A percentile compares a stretch with the other conserved stretches of the same genome.
Conservation (phyloP, 1,140 invertebrate genomes). For the Drosophila pruinosa region DNA sequence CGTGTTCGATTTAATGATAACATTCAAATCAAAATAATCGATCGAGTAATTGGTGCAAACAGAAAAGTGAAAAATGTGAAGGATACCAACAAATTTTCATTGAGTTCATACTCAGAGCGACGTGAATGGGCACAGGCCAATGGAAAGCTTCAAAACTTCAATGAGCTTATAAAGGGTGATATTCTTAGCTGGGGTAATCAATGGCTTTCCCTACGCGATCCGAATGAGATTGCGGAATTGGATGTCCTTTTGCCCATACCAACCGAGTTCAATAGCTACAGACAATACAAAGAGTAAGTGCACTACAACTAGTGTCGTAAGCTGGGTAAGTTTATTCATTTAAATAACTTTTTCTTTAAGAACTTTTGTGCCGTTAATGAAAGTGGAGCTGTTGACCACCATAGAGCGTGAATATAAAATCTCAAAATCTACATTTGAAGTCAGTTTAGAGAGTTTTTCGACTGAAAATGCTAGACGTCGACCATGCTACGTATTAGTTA, state of each 20-base stretch:
- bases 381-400: conserved; percentile 60
- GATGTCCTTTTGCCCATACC: conserved; percentile 60
- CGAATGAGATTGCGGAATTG: conserved; percentile 34
- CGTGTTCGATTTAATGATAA: conserved; percentile 41
- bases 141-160: conserved; percentile 33
- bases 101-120: conserved; percentile 47
- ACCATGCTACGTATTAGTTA: conserved; percentile 38
- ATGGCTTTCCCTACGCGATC: conserved; percentile 52
- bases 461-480: conserved; percentile 5
- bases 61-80: conserved; percentile 14
- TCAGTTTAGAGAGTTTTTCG: conserved; percentile 13
- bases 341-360: conserved; percentile 19
- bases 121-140: conserved; percentile 28
- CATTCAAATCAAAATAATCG: conserved; percentile 22
- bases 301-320: too few relatives aligned
- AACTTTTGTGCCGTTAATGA: conserved; percentile 66
- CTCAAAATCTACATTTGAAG: conserved; percentile 9
- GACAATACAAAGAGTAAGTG: conserved; percentile 66
- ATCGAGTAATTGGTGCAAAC: conserved; percentile 11
- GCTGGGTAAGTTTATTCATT: too few relatives aligned
- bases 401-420: conserved; percentile 56
- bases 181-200: conserved; percentile 68
- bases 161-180: conserved; percentile 37
- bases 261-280: conserved; percentile 49
- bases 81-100: conserved; percentile 38